These are phyloP conservation scores for Syngnathus scovelli DNA, from an alignment of 2,113 vertebrate genomes.

Conservation along the genomic window DNA sequence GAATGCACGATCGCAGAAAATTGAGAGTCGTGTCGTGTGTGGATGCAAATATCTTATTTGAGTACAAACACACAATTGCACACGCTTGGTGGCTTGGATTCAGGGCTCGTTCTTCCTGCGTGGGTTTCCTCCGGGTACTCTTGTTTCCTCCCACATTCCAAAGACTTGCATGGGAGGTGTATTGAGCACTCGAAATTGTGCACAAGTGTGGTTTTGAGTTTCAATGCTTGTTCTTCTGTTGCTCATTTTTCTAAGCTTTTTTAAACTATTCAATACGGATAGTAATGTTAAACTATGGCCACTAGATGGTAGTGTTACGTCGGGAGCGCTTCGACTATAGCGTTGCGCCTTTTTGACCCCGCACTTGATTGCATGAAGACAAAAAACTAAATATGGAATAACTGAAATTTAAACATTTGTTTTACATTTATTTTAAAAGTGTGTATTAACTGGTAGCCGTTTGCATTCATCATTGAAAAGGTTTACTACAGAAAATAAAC, in stretches of 20 bases:
- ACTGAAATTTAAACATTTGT: background rate
- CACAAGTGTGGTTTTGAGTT: too few relatives aligned
- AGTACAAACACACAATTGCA: background rate
- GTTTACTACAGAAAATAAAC: background rate
- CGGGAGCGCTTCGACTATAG: background rate
- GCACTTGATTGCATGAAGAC: background rate
- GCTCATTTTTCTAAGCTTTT: background rate
- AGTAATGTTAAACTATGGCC: background rate
- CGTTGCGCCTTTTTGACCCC: background rate
- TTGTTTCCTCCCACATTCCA: too few relatives aligned
- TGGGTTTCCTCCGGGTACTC: too few relatives aligned
- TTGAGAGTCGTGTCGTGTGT: too few relatives aligned
- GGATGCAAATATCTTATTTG: background rate
- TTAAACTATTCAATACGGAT: background rate
- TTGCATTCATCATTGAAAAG: too few relatives aligned
- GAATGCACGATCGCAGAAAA: background rate
- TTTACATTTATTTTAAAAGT: background rate
- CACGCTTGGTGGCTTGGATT: background rate
- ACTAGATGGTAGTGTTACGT: background rate
- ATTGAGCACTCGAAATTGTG: too few relatives aligned
- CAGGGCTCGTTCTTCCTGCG: too few relatives aligned
- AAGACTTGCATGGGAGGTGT: too few relatives aligned
- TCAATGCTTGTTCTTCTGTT: background rate
- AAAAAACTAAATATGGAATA: too few relatives aligned
- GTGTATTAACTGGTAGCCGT: too few relatives aligned